phyloP scores from a whole-genome alignment of 2,113 vertebrate species.

The Delphinus delphis region DNA sequence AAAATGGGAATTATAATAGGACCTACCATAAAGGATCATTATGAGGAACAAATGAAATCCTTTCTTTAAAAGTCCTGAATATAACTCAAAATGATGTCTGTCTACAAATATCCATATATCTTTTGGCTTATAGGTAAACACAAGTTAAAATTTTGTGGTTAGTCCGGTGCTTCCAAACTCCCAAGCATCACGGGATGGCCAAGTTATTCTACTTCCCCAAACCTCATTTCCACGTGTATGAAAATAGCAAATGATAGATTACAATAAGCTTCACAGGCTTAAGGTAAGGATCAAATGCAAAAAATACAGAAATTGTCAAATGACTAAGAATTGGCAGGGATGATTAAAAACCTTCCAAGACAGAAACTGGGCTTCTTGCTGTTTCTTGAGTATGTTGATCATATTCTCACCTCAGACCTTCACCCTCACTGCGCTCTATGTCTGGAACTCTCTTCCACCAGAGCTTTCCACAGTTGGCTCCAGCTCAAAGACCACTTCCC shows the following conservation, averaged over 20 bases:
- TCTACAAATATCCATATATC: not conserved
- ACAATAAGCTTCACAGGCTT: not conserved
- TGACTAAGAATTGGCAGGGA: not conserved
- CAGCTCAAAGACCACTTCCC: not conserved
- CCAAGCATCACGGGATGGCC: not conserved
- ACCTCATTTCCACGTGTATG: not conserved
- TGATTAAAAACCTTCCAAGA: not conserved
- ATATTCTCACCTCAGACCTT: not conserved
- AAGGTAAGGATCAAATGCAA: not conserved
- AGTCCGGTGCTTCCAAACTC: not conserved
- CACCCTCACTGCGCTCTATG: rapidly evolving
- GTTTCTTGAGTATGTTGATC: not conserved
- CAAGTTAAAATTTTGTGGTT: not conserved
- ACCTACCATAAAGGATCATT: not conserved
- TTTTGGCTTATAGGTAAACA: not conserved
- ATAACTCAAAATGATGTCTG: not conserved
- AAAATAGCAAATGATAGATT: not conserved
- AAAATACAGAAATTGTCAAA: not conserved
- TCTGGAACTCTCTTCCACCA: not conserved
- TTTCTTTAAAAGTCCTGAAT: not conserved
- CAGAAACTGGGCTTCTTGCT: not conserved
- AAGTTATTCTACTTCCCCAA: not conserved
- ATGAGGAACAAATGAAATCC: constrained; percentile 1
- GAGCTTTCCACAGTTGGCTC: rapidly evolving
- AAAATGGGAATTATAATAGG: not conserved